Percentiles rank a stretch among this genome's conserved stretches.
Conservation (phyloP, 2,888 invertebrate genomes). For the Dinocampus coccinellae region DNA sequence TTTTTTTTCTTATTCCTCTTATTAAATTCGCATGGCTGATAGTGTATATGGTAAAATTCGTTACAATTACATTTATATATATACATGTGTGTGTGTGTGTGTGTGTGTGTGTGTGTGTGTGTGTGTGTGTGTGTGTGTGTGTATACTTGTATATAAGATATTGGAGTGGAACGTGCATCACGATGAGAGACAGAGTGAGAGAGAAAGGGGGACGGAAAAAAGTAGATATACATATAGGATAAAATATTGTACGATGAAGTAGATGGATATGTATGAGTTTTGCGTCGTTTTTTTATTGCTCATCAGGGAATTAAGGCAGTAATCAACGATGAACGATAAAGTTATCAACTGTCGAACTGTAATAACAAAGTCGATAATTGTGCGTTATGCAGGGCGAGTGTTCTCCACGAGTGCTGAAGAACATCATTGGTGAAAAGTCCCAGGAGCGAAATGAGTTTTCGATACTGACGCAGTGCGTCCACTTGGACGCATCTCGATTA, state of each 20-base stretch:
- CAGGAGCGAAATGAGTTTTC: conserved; percentile 18
- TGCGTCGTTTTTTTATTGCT: background rate
- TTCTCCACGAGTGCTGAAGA: background rate
- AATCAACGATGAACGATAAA: conserved; percentile 35
- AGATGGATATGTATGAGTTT: background rate
- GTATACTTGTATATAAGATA: too few species aligned
- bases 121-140: too few species aligned
- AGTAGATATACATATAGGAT: background rate
- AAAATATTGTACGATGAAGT: background rate
- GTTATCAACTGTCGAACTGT: conserved; percentile 24
- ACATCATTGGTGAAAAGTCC: conserved; percentile 1
- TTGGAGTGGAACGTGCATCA: background rate
- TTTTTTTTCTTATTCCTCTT: background rate
- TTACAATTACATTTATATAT: background rate
- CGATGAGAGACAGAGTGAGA: background rate
- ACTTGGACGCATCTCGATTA: background rate
- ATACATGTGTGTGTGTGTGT: background rate
- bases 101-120: too few species aligned
- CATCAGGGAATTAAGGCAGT: conserved; percentile 27
- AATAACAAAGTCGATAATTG: conserved; percentile 20
- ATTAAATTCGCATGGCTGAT: background rate
- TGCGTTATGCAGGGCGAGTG: conserved; percentile 1
- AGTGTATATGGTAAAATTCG: background rate
- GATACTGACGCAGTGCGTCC: conserved; percentile 1
- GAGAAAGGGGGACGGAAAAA: too few species aligned